Evolutionary conservation across 2,797 vertebrate species (phyloP).

Genomic region (Peromyscus attwateri): DNA sequence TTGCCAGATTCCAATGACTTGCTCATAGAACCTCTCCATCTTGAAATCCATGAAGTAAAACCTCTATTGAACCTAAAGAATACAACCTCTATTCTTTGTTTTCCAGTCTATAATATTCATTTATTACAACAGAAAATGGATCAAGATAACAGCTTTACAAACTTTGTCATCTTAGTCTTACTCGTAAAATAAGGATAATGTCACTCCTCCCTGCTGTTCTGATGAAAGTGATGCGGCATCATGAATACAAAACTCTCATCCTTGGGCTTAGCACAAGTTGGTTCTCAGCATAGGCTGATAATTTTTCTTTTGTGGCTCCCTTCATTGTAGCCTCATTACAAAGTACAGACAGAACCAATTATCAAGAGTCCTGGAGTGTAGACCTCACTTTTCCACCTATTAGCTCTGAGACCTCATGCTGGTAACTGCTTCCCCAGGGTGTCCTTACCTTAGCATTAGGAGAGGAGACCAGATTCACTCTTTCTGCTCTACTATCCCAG

Average conservation of each 20-base stretch:
- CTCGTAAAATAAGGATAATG: neutral
- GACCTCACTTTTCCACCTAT: neutral
- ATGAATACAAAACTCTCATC: fast-evolving
- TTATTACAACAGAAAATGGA: neutral
- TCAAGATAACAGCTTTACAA: neutral
- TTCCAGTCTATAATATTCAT: neutral
- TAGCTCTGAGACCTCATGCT: neutral
- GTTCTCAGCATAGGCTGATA: neutral
- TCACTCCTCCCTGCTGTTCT: neutral
- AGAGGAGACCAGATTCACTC: neutral
- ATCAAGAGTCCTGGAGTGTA: neutral
- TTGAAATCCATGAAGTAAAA: neutral
- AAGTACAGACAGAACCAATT: neutral
- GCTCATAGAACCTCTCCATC: too few species aligned
- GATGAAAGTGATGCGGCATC: neutral
- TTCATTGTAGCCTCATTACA: neutral
- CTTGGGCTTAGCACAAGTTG: too few species aligned
- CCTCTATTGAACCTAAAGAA: neutral
- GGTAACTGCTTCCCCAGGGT: neutral
- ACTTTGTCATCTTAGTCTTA: neutral
- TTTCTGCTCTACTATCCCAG: neutral
- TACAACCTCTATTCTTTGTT: neutral
- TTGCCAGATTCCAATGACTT: neutral
- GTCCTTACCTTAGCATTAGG: neutral
- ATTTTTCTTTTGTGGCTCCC: neutral